Conservation (phyloP, 2,113 vertebrate genomes). For the Sebastes fasciatus region DNA sequence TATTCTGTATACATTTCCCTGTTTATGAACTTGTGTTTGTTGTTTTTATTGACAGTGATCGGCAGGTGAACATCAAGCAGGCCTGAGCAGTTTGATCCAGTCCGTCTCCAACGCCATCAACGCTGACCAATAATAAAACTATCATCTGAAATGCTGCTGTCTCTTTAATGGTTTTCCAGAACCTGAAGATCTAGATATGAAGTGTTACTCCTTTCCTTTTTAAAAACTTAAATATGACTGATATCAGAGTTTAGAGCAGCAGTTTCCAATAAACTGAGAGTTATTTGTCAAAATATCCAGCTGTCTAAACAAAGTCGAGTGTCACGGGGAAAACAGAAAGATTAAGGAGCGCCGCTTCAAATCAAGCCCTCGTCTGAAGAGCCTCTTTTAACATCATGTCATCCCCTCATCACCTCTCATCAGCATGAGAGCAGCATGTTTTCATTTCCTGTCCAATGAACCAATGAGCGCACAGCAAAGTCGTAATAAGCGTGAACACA, state of each 20-base stretch:
- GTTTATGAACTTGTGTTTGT: not conserved
- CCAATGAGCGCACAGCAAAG: conserved; percentile 56
- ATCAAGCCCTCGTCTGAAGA: conserved; percentile 19
- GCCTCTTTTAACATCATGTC: conserved; percentile 12
- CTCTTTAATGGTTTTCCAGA: not conserved
- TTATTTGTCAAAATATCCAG: not conserved
- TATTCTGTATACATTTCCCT: not conserved
- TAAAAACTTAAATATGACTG: not conserved
- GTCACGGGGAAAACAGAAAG: conserved; percentile 31
- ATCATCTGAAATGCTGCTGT: not conserved
- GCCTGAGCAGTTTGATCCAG: not conserved
- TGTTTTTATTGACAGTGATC: conserved; percentile 47
- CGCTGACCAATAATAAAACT: conserved; percentile 38
- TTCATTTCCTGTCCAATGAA: conserved; percentile 46
- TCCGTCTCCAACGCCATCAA: not conserved
- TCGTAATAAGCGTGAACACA: conserved; percentile 20
- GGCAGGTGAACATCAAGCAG: not conserved
- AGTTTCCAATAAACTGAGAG: not conserved
- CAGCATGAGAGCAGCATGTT: conserved; percentile 29
- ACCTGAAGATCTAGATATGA: not conserved
- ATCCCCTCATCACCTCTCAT: conserved; percentile 22
- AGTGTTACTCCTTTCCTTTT: not conserved
- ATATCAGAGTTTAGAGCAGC: not conserved
- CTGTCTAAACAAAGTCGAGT: conserved; percentile 5
- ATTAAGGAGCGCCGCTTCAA: conserved; percentile 26